A percentile compares a stretch with the other conserved stretches of the same genome.
Evolutionary conservation across 2,888 invertebrate species (phyloP).

Genomic region (Limnephilus auricula): DNA sequence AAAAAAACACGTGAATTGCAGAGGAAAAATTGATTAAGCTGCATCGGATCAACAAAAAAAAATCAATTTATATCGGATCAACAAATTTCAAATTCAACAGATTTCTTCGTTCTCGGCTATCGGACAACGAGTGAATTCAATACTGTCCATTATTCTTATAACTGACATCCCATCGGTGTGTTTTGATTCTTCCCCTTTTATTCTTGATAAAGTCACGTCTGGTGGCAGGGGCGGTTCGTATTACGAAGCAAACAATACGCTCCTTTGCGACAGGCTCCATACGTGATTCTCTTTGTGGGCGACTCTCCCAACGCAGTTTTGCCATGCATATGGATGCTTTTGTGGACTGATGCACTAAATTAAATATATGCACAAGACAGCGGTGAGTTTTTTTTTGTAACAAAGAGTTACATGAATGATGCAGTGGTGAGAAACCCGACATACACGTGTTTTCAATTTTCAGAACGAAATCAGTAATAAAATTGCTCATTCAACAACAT

Average conservation of each 20-base stretch:
- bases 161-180: slow-evolving; percentile 7
- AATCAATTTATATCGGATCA: too few species aligned
- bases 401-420: background rate
- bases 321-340: slow-evolving; percentile 41
- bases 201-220: slow-evolving; percentile 27
- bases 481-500: too few species aligned
- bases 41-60: background rate
- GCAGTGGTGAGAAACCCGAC: background rate
- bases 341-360: slow-evolving; percentile 32
- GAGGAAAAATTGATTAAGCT: background rate
- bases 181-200: slow-evolving; percentile 25
- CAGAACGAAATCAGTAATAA: too few species aligned
- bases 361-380: slow-evolving; percentile 32
- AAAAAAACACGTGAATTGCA: too few species aligned
- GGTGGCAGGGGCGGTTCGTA: background rate
- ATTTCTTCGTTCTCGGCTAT: background rate
- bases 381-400: background rate
- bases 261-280: background rate
- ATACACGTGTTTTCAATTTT: background rate
- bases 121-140: background rate
- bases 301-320: slow-evolving; percentile 33
- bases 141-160: background rate
- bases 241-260: background rate
- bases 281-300: slow-evolving; percentile 44
- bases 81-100: background rate